A percentile compares a stretch with the other conserved stretches of the same genome.
phyloP scores from a whole-genome alignment of 2,888 invertebrate species.

The Boloria euphrosyne region DNA sequence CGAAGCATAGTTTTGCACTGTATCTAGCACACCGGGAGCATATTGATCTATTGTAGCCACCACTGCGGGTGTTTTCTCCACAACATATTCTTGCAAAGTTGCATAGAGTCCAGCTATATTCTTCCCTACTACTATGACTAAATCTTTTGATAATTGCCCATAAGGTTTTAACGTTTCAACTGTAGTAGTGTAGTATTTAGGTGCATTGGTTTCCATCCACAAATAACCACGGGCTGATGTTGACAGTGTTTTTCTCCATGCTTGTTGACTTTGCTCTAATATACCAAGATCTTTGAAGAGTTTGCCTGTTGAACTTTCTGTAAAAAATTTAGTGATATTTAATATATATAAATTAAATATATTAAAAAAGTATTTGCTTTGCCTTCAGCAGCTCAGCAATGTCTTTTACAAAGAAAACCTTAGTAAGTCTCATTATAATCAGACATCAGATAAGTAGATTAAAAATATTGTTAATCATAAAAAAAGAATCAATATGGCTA shows the following conservation, averaged over 20 bases:
- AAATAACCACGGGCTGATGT: conserved; percentile 84
- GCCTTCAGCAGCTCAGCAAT: too few species aligned
- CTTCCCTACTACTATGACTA: conserved; percentile 79
- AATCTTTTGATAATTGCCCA: conserved; percentile 82
- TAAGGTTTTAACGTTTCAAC: conserved; percentile 84
- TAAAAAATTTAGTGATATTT: conserved; percentile 9
- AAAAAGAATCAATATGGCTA: too few species aligned
- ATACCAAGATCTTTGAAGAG: conserved; percentile 85
- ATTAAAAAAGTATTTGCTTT: too few species aligned
- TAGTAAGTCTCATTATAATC: too few species aligned
- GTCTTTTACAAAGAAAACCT: background rate
- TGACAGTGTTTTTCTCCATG: conserved; percentile 83
- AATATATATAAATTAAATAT: too few species aligned
- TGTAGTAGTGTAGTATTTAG: conserved; percentile 84
- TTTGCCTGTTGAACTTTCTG: conserved; percentile 85
- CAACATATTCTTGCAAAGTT: conserved; percentile 75
- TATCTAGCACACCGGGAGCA: conserved; percentile 86
- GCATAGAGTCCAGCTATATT: conserved; percentile 72
- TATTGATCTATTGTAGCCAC: conserved; percentile 84
- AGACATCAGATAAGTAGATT: too few species aligned
- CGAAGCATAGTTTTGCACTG: conserved; percentile 78
- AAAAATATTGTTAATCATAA: too few species aligned
- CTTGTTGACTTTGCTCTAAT: conserved; percentile 84
- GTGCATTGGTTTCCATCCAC: conserved; percentile 86
- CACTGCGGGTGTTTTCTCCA: conserved; percentile 75